Percentiles rank a stretch among this genome's conserved stretches.
These are phyloP conservation scores for Acleris emargana DNA, from an alignment of 2,888 invertebrate genomes.

Conservation along the genomic window DNA sequence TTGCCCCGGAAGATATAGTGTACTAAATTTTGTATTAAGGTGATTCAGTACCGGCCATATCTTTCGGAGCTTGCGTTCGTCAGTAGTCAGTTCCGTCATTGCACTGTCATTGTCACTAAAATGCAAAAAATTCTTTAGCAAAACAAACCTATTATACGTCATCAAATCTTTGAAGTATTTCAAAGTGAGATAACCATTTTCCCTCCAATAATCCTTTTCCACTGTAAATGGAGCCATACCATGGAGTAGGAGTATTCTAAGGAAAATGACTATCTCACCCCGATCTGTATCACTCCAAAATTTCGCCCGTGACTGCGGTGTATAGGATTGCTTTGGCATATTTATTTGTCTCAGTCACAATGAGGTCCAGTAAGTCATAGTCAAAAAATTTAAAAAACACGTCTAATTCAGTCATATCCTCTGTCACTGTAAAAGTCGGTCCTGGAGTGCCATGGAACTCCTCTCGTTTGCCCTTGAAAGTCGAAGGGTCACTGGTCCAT, in stretches of 20 bases:
- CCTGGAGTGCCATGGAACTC: constrained; percentile 4
- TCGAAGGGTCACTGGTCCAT: background rate
- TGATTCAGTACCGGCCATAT: too few relatives aligned
- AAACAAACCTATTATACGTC: too few relatives aligned
- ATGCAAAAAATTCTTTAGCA: too few relatives aligned
- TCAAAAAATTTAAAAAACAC: background rate
- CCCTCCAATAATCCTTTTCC: constrained; percentile 4
- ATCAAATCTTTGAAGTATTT: constrained; percentile 38
- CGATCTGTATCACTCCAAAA: background rate
- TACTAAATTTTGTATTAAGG: too few relatives aligned
- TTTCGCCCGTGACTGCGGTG: background rate
- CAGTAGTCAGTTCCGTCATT: too few relatives aligned
- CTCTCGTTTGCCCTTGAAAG: background rate
- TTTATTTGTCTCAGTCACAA: constrained; percentile 3
- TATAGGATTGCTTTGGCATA: constrained; percentile 1
- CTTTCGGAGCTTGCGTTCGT: too few relatives aligned
- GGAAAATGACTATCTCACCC: background rate
- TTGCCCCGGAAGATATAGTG: too few relatives aligned
- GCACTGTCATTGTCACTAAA: too few relatives aligned
- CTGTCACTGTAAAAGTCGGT: constrained; percentile 5
- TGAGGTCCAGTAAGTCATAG: constrained; percentile 32
- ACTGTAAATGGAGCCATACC: constrained; percentile 2
- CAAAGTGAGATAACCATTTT: too few relatives aligned
- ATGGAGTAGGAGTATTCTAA: constrained; percentile 1
- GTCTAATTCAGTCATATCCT: background rate